Evolutionary conservation across 1,140 invertebrate genomes (phyloP), one percentile per base, ranked within the genome.

Genomic region (Drosophila asahinai): DNA sequence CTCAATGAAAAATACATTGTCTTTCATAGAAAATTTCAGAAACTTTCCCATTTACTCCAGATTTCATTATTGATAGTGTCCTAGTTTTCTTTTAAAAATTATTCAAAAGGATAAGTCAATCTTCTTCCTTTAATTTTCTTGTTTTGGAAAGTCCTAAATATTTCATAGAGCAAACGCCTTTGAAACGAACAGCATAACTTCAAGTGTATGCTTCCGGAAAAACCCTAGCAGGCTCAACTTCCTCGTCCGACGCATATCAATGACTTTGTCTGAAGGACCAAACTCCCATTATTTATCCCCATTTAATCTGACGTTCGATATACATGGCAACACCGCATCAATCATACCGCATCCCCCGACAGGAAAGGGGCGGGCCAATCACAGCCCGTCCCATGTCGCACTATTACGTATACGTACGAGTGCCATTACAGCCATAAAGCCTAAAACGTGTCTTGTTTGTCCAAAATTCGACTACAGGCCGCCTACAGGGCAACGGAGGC

Each of bases 401-500:
- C 43, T 49, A 58, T 45, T 49, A 40, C 62, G 54, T 61, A 82
- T 72, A 71, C 67, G 67, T 59, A 72, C 27, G 36, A 48, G 48
- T 36, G 49, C 38, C 80, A 87, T 87, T 87, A 77, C 70, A 78
- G 65, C 30, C 81, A 70, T 81, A 81, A 81, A 78, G 48, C 84
- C 55, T 72, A 84, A 89, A 75, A 90, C 84, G 84, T 89, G 84
- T 84, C 63, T 52, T 89, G 84, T 59, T 76, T 89, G 27, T 51
- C 43, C 47, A 65, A 65, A 73, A 79, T 60, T 68, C 42, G 30
- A 40, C 45, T 22, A 61, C 52, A 90, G 86, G 86, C 27, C 86
- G 86, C 19, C 75, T 90, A 40, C 86, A 90, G 43, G 86, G 86
- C 52, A 86, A 64, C 25, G 83, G 82, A 58, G 81, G 65, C 12